A percentile compares a stretch with the other conserved stretches of the same genome.
These are phyloP conservation scores for Ancistrus triradiatus DNA, from an alignment of 2,113 vertebrate genomes.

Conservation along the genomic window DNA sequence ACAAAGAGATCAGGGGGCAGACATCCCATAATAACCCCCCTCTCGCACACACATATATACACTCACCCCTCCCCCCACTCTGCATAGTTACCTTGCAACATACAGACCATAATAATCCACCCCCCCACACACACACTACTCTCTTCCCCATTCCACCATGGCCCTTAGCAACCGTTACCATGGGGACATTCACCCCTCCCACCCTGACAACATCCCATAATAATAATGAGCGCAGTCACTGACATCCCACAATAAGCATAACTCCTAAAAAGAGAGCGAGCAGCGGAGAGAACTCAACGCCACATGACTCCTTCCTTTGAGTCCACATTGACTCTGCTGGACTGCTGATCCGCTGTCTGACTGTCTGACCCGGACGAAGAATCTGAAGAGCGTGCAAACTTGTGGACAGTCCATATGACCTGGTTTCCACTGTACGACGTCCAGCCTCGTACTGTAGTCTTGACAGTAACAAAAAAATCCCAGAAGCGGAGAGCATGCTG, in stretches of 20 bases:
- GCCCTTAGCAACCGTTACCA: conserved; percentile 72
- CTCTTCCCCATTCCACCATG: conserved; percentile 71
- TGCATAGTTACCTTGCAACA: conserved; percentile 79
- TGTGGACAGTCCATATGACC: no score
- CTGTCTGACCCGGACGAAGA: no score
- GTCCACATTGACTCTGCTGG: conserved; percentile 48
- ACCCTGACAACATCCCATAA: conserved; percentile 68
- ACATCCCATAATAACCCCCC: conserved; percentile 79
- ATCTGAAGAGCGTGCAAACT: no score
- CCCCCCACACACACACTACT: conserved; percentile 49
- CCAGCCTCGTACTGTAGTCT: no score
- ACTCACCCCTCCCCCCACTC: conserved; percentile 71
- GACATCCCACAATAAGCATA: conserved; percentile 78
- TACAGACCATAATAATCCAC: conserved; percentile 78
- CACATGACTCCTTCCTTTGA: conserved; percentile 69
- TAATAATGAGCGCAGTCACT: conserved; percentile 68
- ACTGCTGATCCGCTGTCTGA: neutral
- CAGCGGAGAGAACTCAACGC: conserved; percentile 56
- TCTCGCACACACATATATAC: conserved; percentile 44
- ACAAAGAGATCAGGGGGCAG: conserved; percentile 81
- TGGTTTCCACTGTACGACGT: no score
- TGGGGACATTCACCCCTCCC: conserved; percentile 61
- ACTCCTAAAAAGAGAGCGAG: conserved; percentile 67
- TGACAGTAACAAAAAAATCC: no score
- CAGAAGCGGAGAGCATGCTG: no score